phyloP scores from a whole-genome alignment of 1,140 invertebrate species.

The Plodia interpunctella region DNA sequence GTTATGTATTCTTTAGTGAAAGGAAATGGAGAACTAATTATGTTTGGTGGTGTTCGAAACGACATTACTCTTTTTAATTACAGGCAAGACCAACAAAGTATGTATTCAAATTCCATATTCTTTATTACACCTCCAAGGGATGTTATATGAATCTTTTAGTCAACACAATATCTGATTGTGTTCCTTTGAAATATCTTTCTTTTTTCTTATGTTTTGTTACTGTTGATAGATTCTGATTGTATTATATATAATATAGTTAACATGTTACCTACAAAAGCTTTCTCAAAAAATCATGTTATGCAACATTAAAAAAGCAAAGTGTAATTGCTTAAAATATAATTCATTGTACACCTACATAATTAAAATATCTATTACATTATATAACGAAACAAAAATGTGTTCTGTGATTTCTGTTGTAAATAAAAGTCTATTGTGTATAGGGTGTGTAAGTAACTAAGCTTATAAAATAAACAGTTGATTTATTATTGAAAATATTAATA shows the following conservation, averaged over 20 bases:
- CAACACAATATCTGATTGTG: background rate
- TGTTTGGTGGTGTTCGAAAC: slow-evolving; percentile 95
- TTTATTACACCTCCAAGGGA: slow-evolving; percentile 86
- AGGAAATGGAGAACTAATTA: slow-evolving; percentile 93
- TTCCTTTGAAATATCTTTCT: background rate
- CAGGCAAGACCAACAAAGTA: slow-evolving; percentile 69
- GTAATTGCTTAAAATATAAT: background rate
- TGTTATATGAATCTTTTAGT: slow-evolving; percentile 78
- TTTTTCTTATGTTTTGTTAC: slow-evolving; percentile 5
- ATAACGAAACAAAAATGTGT: slow-evolving; percentile 29
- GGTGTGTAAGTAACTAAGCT: slow-evolving; percentile 32
- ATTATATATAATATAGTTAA: slow-evolving; percentile 16
- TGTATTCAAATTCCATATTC: slow-evolving; percentile 88
- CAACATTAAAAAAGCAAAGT: slow-evolving; percentile 7
- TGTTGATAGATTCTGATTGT: slow-evolving; percentile 12
- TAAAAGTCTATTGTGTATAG: slow-evolving; percentile 42
- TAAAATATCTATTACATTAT: background rate
- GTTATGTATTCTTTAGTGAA: slow-evolving; percentile 93
- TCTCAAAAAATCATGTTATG: slow-evolving; percentile 2
- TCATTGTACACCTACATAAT: background rate
- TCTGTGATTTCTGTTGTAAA: slow-evolving; percentile 61
- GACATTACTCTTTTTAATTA: slow-evolving; percentile 78
- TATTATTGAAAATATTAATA: slow-evolving; percentile 37
- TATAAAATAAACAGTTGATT: slow-evolving; percentile 46
- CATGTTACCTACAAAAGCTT: background rate